phyloP scores from a whole-genome alignment of 2,113 vertebrate genomes.

The Erpornis zantholeuca region DNA sequence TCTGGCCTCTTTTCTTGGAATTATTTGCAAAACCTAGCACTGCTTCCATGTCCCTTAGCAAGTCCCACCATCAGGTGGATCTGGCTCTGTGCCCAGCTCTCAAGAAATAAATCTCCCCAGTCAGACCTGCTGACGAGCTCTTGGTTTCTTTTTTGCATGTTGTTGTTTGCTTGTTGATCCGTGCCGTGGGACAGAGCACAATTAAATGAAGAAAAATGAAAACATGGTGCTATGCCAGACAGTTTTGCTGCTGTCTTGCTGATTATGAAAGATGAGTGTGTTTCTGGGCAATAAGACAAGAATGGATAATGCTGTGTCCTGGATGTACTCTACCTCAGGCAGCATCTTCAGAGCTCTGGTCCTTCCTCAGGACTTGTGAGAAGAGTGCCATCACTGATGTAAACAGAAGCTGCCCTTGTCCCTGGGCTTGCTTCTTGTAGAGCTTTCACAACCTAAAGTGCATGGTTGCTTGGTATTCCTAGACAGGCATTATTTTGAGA shows the following conservation, averaged over 20 bases:
- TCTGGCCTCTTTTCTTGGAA: neutral
- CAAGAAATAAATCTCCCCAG: neutral
- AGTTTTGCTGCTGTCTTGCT: slow-evolving; percentile 45
- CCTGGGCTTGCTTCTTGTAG: neutral
- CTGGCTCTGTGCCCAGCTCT: neutral
- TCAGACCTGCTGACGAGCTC: neutral
- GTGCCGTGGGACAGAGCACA: neutral
- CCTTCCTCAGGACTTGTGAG: neutral
- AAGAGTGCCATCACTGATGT: neutral
- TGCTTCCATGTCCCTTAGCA: neutral
- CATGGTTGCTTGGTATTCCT: neutral
- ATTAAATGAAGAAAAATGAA: slow-evolving; percentile 63
- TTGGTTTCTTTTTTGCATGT: neutral
- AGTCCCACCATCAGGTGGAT: neutral
- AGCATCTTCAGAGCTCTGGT: neutral
- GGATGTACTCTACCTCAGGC: neutral
- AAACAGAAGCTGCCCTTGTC: neutral
- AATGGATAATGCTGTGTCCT: neutral
- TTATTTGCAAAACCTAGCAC: neutral
- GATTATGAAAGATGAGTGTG: slow-evolving; percentile 55
- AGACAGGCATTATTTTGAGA: neutral
- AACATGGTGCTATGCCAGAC: neutral
- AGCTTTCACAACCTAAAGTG: neutral
- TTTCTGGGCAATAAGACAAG: slow-evolving; percentile 46
- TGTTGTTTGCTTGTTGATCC: slow-evolving; percentile 43